Percentiles rank a stretch among this genome's conserved stretches.
These are phyloP conservation scores for Probosciger aterrimus DNA, from an alignment of 2,113 vertebrate species.

Conservation along the genomic window DNA sequence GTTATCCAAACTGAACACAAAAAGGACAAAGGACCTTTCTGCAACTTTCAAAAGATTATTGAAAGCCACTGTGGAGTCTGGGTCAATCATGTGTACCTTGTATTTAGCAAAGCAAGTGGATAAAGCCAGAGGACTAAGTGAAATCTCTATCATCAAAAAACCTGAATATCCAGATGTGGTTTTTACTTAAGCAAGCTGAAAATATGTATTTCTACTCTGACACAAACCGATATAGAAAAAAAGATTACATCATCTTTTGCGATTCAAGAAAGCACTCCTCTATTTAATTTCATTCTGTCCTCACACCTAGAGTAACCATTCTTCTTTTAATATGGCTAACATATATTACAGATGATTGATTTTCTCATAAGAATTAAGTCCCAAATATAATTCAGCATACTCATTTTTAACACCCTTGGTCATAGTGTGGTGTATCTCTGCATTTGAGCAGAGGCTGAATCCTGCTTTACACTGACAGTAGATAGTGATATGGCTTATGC, in stretches of 20 bases:
- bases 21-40: neutral
- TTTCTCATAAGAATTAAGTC: neutral
- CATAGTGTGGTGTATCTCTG: neutral
- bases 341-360: neutral
- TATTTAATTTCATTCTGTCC: neutral
- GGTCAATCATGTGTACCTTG: neutral
- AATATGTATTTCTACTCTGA: neutral
- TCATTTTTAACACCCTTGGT: neutral
- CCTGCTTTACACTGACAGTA: neutral
- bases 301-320: neutral
- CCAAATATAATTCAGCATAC: no score
- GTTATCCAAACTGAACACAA: neutral
- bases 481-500: rapidly evolving
- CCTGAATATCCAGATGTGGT: neutral
- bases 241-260: neutral
- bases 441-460: neutral
- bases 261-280: neutral
- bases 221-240: neutral
- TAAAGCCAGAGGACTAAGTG: neutral
- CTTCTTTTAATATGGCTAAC: neutral
- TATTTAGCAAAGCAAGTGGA: neutral
- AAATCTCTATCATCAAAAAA: neutral
- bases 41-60: neutral
- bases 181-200: neutral
- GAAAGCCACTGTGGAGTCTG: neutral